These are phyloP conservation scores for Pristionchus maxplancki DNA, from an alignment of 2,888 invertebrate species.

Conservation along the genomic window DNA sequence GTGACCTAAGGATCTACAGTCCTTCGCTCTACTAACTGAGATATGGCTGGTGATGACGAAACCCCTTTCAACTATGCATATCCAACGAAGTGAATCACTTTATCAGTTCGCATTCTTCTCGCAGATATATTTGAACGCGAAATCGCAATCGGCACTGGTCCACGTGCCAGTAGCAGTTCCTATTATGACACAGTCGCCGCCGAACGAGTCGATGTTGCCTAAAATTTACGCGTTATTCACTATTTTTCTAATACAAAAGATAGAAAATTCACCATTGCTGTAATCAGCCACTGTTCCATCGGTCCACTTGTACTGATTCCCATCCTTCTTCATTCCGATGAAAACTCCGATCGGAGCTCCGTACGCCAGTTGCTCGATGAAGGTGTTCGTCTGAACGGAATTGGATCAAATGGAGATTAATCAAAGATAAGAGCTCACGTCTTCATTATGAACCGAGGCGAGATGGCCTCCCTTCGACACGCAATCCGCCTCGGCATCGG, in stretches of 20 bases:
- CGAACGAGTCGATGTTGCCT: not conserved
- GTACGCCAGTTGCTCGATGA: not conserved
- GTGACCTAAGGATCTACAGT: too few species aligned
- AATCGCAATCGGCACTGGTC: slow-evolving; percentile 3
- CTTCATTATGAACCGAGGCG: slow-evolving; percentile 19
- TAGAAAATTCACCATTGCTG: not conserved
- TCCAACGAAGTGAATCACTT: too few species aligned
- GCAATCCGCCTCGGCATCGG: not conserved
- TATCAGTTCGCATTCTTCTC: slow-evolving; percentile 24
- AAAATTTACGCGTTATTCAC: too few species aligned
- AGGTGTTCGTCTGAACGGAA: slow-evolving; percentile 3
- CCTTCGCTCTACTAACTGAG: too few species aligned
- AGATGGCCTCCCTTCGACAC: slow-evolving; percentile 22
- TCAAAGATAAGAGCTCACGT: not conserved
- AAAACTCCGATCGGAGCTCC: not conserved
- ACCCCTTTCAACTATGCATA: too few species aligned
- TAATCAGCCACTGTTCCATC: not conserved
- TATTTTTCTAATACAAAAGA: too few species aligned
- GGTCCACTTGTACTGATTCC: not conserved
- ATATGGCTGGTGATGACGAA: too few species aligned
- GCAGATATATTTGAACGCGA: slow-evolving; percentile 9
- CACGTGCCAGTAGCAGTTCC: not conserved
- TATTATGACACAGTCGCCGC: slow-evolving; percentile 14
- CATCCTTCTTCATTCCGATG: not conserved
- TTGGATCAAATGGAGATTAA: too few species aligned